Evolutionary conservation across 2,888 invertebrate species (phyloP), one percentile per base, ranked within the genome.

Genomic region (Ennomos erosarius): DNA sequence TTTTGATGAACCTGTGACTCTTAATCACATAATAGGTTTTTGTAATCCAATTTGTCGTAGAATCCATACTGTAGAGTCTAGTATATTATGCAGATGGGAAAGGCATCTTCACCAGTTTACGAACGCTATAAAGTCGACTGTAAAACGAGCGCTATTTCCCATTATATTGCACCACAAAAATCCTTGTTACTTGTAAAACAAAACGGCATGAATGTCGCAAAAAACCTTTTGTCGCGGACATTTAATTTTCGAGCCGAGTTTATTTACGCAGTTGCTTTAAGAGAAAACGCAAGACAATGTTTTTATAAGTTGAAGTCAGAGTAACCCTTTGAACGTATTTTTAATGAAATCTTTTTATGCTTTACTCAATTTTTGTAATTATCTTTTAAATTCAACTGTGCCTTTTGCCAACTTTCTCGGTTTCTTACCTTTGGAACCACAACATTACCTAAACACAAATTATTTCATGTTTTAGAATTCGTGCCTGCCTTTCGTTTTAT

Each of bases 161-260:
- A 67, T 76, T 75, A 74, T 75, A 75, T 72, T 75, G 70, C 70
- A 73, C 70, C 76, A 73, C 76, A 78, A 75, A 78, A 75, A 74
- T 38, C 43, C 43, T 35, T 47, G 55, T 61, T 63, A 54, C 56
- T 63, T 61, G 55, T 59, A 59, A 65, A 63, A 61, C 59, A 63
- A 59, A 59, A 61, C 55, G 35, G 48, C 38, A 46, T 37, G 58
- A 44, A 65, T 55, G 69, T 71, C 67, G 74, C 72, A 69, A 63
- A 62, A 65, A 69, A 66, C 26, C 46, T 57, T 63, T 64, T 64
- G 63, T 50, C 35, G 46, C 8, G 8, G 46, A 51, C 58, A 42
- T 62, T 63, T 55, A 62, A 56, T 60, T 64, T 60, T 63, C 59
- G 52, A 45, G 48, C 36, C 13, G 34, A 42, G 40, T 40, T 49